These are phyloP conservation scores for Heliothis subflexa DNA, from an alignment of 1,140 invertebrate genomes.

Conservation along the genomic window DNA sequence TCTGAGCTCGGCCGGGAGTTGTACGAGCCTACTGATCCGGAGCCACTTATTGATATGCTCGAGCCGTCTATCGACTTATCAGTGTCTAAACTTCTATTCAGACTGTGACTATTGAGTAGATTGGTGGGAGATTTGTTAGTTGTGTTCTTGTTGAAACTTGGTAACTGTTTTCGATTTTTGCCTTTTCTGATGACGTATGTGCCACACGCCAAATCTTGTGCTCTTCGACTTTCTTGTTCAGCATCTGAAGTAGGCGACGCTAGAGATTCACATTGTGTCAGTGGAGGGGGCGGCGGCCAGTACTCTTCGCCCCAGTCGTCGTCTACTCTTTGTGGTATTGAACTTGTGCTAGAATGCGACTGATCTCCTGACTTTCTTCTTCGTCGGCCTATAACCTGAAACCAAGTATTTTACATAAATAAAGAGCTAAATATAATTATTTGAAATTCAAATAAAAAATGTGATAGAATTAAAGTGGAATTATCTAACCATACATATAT, in stretches of 20 bases:
- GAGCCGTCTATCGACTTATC: slow-evolving; percentile 85
- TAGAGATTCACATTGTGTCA: slow-evolving; percentile 88
- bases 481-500: no score
- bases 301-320: slow-evolving; percentile 87
- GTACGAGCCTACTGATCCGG: slow-evolving; percentile 86
- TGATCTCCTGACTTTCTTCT: slow-evolving; percentile 87
- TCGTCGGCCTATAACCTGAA: slow-evolving; percentile 87
- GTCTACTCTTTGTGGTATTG: slow-evolving; percentile 86
- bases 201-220: slow-evolving; percentile 88
- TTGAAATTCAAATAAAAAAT: not conserved
- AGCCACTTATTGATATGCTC: slow-evolving; percentile 84
- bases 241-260: slow-evolving; percentile 89
- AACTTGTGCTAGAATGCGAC: slow-evolving; percentile 87
- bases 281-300: slow-evolving; percentile 89
- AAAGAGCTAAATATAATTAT: no score
- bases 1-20: slow-evolving; percentile 88
- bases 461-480: no score
- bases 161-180: slow-evolving; percentile 85
- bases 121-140: slow-evolving; percentile 81
- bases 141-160: slow-evolving; percentile 79
- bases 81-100: slow-evolving; percentile 78
- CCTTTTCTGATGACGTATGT: slow-evolving; percentile 91
- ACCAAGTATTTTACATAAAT: not conserved
- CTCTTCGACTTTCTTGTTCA: slow-evolving; percentile 86
- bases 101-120: slow-evolving; percentile 74